Evolutionary conservation across 1,140 invertebrate genomes (phyloP), one percentile per base, ranked within the genome.

Genomic region (Bombus difficillimus): DNA sequence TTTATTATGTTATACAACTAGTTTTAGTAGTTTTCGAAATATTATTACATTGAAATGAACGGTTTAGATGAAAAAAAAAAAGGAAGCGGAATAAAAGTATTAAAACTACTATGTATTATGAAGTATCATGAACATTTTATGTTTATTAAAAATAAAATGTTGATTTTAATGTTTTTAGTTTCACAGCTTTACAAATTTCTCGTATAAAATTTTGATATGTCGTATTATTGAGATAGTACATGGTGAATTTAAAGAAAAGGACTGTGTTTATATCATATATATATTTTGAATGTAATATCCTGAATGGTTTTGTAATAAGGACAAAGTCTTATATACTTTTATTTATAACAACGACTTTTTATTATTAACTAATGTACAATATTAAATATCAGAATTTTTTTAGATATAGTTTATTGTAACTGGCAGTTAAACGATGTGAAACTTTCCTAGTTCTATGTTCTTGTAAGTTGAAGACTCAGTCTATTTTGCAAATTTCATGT

Each of bases 321-420:
- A 81, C 43, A 88, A 18, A 73, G 41, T 86, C 57, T 88, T 88
- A 81, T 69, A 74, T 88, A 79, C 69, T 82, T 82, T 90, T 73
- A 91, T 90, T 82, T 91, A 69, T 81, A 89, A 85, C 66, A 78
- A 84, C 39, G 77, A 69, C 59, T 73, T 78, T 83, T 84, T 87
- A 88, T 90, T 90, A 86, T 90, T 76, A 88, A 90, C 79, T 90
- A 88, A 87, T 90, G 71, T 90, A 72, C 84, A 88, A 80, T 89
- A 82, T 90, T 90, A 86, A 88, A 90, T 88, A 69, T 88, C 79
- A 81, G 79, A 90, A 82, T 85, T 76, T n/a, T 39, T 73, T 78
- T 78, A 89, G 72, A 75, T 84, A 78, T 82, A 82, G 39, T 72
- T 66, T 83, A 89, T 90, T 87, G 72, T 84, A 85, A 77, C 77